Evolutionary conservation across 2,797 vertebrate genomes (phyloP), one percentile per base, ranked within the genome.

Genomic region (Cuculus canorus): DNA sequence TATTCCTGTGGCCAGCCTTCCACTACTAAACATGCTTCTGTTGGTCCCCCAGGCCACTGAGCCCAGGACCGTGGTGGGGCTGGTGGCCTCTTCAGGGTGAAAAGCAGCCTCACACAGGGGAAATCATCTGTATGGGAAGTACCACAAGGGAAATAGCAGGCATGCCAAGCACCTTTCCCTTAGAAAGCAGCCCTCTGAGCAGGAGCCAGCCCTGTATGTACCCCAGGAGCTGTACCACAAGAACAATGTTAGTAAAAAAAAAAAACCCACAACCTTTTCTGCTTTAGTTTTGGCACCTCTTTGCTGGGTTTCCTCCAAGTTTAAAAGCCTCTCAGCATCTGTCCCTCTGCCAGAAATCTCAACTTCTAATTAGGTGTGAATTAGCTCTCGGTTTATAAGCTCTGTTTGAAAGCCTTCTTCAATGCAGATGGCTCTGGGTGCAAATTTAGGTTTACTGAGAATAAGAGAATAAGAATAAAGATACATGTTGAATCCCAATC

Each of bases 401-500:
- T 94, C 57, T 84, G 13, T 57, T 88, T 71, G 56, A 80, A 93
- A 88, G 57, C 45, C 64, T 59, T 82, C 33, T 72, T 91, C 45
- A 39, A 25, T 68, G 71, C 11, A 39, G 77, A 54, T 75, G 78
- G 37, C 54, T 92, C 30, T 93, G 57, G 50, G 41, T 93, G 68
- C 35, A 84, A 93, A 86, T 85, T 86, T 61, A 76, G 32, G 54
- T 77, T 92, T 82, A 53, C 33, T 60, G 61, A 65, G 50, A 81
- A 48, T 28, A 90, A 78, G 39, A 78, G 7, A 89, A 50, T n/a
- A n/a, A 84, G 77, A 97, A 97, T 97, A 96, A 96, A 96, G 33
- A 86, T 16, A 53, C 82, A 77, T 37, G 15, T 60, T 88, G 60
- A 91, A 88, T 61, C 48, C 30, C 8, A n/a, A 2, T 64, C 3